phyloP scores from a whole-genome alignment of 2,113 vertebrate genomes.

The Saguinus imperator region DNA sequence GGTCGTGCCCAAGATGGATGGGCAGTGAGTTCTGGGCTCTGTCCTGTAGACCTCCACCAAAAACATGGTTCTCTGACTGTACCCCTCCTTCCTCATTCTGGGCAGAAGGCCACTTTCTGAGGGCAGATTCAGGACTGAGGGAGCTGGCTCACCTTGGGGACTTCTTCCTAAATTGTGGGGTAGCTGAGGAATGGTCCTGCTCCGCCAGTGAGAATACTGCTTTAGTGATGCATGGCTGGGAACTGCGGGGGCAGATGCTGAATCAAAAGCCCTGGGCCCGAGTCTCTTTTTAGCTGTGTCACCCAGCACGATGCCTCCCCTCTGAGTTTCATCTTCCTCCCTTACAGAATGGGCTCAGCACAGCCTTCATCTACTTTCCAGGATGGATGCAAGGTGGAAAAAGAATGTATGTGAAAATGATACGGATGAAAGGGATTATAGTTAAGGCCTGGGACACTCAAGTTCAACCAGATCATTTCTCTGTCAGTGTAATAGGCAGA shows the following conservation, averaged over 20 bases:
- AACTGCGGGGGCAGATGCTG: neutral
- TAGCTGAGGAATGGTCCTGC: neutral
- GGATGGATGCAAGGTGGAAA: neutral
- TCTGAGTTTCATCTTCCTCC: neutral
- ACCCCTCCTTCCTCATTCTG: neutral
- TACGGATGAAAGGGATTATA: neutral
- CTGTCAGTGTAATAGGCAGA: neutral
- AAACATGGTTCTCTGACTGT: neutral
- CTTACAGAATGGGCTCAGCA: neutral
- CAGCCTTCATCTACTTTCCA: neutral
- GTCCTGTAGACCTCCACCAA: neutral
- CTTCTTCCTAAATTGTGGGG: neutral
- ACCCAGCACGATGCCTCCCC: neutral
- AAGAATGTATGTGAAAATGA: neutral
- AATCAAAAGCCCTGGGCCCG: neutral
- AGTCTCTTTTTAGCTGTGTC: neutral
- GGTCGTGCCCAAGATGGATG: neutral
- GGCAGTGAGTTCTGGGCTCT: neutral
- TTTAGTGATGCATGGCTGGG: neutral
- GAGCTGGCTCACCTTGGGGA: neutral
- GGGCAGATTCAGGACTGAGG: neutral
- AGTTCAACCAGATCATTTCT: neutral
- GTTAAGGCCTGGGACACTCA: conserved; percentile 27
- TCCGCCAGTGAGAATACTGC: neutral
- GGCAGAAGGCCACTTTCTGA: neutral